phyloP scores from a whole-genome alignment of 2,888 invertebrate species.

The Hypena proboscidalis region DNA sequence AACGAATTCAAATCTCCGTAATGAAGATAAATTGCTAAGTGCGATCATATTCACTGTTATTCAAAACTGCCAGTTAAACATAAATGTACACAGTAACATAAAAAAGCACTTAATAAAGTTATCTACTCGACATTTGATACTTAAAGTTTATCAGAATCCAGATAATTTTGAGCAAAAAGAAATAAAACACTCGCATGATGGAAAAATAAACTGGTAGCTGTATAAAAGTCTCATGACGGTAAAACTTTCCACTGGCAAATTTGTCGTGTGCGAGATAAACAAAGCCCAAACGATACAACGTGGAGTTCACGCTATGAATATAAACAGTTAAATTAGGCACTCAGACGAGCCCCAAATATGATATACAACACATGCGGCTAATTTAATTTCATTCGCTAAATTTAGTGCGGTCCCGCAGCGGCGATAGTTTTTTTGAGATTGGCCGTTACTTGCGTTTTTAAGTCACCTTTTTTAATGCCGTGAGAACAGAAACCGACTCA shows the following conservation, averaged over 20 bases:
- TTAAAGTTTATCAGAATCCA: background rate
- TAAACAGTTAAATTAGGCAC: slow-evolving; percentile 79
- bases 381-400: slow-evolving; percentile 72
- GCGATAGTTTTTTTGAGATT: slow-evolving; percentile 43
- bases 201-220: slow-evolving; percentile 22
- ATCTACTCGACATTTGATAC: background rate
- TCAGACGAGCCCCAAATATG: slow-evolving; percentile 52
- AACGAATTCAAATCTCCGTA: too few relatives aligned
- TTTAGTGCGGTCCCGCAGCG: slow-evolving; percentile 52
- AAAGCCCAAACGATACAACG: slow-evolving; percentile 63
- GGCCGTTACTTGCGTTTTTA: background rate
- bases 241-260: slow-evolving; percentile 69
- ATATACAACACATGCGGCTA: slow-evolving; percentile 72
- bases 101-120: too few relatives aligned
- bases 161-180: background rate
- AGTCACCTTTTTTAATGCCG: background rate
- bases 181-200: slow-evolving; percentile 14
- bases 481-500: too few relatives aligned
- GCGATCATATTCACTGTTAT: too few relatives aligned
- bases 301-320: slow-evolving; percentile 73
- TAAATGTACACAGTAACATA: too few relatives aligned
- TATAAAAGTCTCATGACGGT: slow-evolving; percentile 35
- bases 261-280: slow-evolving; percentile 74
- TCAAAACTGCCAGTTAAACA: too few relatives aligned
- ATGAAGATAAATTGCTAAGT: too few relatives aligned